Evolutionary conservation across 2,113 vertebrate genomes (phyloP), one percentile per base, ranked within the genome.

Genomic region (Paradoxurus hermaphroditus): DNA sequence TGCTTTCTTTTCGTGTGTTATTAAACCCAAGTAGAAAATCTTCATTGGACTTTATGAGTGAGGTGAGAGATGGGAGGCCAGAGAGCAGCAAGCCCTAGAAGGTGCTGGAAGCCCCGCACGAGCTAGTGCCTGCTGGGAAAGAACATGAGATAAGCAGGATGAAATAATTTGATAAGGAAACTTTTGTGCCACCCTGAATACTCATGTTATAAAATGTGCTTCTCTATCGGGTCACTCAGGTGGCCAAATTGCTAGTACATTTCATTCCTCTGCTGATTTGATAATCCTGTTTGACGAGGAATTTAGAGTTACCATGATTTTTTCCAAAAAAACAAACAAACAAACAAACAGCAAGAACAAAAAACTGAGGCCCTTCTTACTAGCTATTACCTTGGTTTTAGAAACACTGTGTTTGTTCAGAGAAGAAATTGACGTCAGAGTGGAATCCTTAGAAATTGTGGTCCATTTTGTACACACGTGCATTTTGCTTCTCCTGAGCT

Each of bases 221-320:
- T 59, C 41, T 36, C 25, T 19, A 13, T 46, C 68, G 21, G n/a
- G 27, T 72, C 41, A 77, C 18, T 39, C 78, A 25, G 77, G 56
- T 49, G 88, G 72, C 31, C 77, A 84, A 70, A 62, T 49, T 56
- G 9, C 88, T 56, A 39, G 87, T 78, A 94, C 81, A 84, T 95
- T 90, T 95, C 56, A 75, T 84, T 51, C 53, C 53, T 95, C 51
- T 88, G 29, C 31, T 73, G 44, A 95, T 92, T 78, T 34, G 46
- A 56, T 81, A 65, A 79, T 95, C 93, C 53, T 90, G 3, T 94
- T 92, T 53, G 49, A 87, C 84, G 41, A 86, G 13, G 15, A 84
- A 86, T 34, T 78, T 75, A 95, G 79, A 56, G 14, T 63, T 91
- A 92, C 77, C 10, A 51, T n/a, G n/a, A 94, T 81, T 87, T 96